These are phyloP conservation scores for Rhynchotus rufescens DNA, from an alignment of 2,797 vertebrate genomes.

Conservation along the genomic window DNA sequence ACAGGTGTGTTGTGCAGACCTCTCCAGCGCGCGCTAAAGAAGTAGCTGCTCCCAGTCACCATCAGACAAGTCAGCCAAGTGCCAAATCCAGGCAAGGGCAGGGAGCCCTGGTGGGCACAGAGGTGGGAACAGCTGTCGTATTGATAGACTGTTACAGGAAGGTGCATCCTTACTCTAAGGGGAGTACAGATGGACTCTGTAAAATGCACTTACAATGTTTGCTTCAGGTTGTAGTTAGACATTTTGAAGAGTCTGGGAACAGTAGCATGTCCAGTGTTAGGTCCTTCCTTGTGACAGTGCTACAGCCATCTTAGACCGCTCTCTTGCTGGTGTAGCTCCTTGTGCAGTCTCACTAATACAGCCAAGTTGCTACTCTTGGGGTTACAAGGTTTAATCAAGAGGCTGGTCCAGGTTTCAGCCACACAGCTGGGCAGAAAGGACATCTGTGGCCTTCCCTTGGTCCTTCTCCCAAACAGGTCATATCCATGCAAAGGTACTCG, in stretches of 20 bases:
- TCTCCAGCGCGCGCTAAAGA: fast-evolving
- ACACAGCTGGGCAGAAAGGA: neutral
- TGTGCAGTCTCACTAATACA: neutral
- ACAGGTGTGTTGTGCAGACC: neutral
- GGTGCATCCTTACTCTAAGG: neutral
- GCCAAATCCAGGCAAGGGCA: neutral
- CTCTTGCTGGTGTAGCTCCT: neutral
- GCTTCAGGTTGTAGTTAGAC: neutral
- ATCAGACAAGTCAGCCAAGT: neutral
- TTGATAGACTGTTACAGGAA: fast-evolving
- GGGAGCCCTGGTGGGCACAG: neutral
- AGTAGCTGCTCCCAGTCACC: neutral
- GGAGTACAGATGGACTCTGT: neutral
- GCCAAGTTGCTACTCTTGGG: neutral
- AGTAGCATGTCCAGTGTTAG: neutral
- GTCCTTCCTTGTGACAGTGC: neutral
- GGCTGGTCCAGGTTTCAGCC: neutral
- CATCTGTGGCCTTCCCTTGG: neutral
- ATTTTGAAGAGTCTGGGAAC: neutral
- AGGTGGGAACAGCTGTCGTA: neutral
- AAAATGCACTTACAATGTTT: neutral
- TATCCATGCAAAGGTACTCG: neutral
- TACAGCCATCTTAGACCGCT: neutral
- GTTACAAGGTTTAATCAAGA: neutral
- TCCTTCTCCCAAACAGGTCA: neutral